A percentile compares a stretch with the other conserved stretches of the same genome.
Evolutionary conservation across 2,888 invertebrate genomes (phyloP).

Genomic region (Ametastegia equiseti): DNA sequence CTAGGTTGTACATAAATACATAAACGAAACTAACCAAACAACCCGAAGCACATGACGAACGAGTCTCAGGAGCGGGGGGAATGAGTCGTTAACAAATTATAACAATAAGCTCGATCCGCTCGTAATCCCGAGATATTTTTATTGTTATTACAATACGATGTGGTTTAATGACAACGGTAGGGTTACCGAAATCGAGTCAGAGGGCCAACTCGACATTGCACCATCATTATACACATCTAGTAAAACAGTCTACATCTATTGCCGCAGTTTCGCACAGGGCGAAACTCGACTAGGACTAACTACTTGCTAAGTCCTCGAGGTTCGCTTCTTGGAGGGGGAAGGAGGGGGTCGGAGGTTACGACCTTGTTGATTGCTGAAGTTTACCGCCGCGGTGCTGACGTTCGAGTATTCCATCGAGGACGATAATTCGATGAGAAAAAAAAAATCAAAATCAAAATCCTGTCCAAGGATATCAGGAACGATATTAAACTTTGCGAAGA

Average conservation of each 20-base stretch:
- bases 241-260: slow-evolving; percentile 11
- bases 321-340: slow-evolving; percentile 59
- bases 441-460: neutral
- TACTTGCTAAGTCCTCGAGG: slow-evolving; percentile 70
- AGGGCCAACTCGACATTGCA: neutral
- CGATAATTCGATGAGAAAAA: slow-evolving; percentile 55
- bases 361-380: slow-evolving; percentile 70
- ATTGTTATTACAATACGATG: slow-evolving; percentile 56
- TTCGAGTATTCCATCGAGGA: slow-evolving; percentile 60
- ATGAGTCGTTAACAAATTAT: slow-evolving; percentile 57
- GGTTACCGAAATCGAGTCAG: neutral
- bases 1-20: neutral
- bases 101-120: slow-evolving; percentile 59
- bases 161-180: slow-evolving; percentile 53
- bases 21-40: neutral
- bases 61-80: neutral
- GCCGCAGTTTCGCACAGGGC: slow-evolving; percentile 35
- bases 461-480: slow-evolving; percentile 3
- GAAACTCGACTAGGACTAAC: slow-evolving; percentile 60
- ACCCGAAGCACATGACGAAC: neutral
- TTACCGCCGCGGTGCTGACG: slow-evolving; percentile 56
- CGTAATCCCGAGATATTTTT: slow-evolving; percentile 57
- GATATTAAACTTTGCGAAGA: neutral
- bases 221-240: neutral
- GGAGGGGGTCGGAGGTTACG: slow-evolving; percentile 67